These are phyloP conservation scores for Mythimna loreyi DNA, from an alignment of 2,888 invertebrate species.

Conservation along the genomic window DNA sequence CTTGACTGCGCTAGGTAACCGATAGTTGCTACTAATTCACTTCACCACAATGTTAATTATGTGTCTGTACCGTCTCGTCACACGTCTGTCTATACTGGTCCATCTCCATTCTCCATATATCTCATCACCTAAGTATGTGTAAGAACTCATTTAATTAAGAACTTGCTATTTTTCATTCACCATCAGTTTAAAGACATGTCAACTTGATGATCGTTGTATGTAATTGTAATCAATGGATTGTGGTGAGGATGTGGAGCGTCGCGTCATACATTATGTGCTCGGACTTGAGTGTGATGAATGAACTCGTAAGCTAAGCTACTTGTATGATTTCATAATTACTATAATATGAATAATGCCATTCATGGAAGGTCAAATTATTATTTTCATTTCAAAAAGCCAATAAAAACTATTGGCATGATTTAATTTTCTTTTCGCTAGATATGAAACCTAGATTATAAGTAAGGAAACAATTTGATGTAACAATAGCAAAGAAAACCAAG, in stretches of 20 bases:
- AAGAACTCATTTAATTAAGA: conserved; percentile 1
- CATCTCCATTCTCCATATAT: background rate
- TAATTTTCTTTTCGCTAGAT: too few relatives aligned
- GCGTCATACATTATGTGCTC: conserved; percentile 5
- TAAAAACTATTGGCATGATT: too few relatives aligned
- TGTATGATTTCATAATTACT: conserved; percentile 8
- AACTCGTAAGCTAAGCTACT: background rate
- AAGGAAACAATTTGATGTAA: too few relatives aligned
- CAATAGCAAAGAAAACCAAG: too few relatives aligned
- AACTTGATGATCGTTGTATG: background rate
- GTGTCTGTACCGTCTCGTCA: conserved; percentile 1
- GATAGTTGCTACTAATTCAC: conserved; percentile 13
- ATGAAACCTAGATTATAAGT: too few relatives aligned
- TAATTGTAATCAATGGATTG: conserved; percentile 3
- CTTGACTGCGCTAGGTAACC: background rate
- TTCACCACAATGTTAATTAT: background rate
- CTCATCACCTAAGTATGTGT: background rate
- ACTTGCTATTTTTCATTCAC: background rate
- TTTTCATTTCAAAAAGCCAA: too few relatives aligned
- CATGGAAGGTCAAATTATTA: conserved; percentile 1
- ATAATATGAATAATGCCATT: background rate
- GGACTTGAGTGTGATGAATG: background rate
- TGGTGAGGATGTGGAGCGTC: background rate
- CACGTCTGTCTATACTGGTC: background rate
- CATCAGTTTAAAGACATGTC: background rate